These are phyloP conservation scores for Anolis apletophallus DNA, from an alignment of 2,797 vertebrate species.

Conservation along the genomic window DNA sequence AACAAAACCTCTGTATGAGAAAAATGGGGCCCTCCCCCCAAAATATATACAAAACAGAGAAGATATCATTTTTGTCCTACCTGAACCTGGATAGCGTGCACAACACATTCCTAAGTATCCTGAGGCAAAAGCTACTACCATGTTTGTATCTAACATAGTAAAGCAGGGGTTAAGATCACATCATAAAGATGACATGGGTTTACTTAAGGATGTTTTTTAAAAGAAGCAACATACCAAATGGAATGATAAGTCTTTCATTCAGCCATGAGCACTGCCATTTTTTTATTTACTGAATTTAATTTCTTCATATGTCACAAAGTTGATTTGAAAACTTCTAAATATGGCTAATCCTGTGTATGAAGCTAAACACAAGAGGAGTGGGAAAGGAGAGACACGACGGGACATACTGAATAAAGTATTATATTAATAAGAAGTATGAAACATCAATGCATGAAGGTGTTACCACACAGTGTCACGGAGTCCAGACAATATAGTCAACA, in stretches of 20 bases:
- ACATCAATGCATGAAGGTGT: too few species aligned
- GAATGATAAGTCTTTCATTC: neutral
- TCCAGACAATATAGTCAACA: too few species aligned
- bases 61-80: slow-evolving; percentile 43
- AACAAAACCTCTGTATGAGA: neutral
- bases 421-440: too few species aligned
- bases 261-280: neutral
- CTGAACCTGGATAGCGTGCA: slow-evolving; percentile 55
- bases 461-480: too few species aligned
- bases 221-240: neutral
- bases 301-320: neutral
- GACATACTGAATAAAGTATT: too few species aligned
- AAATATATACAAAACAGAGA: slow-evolving; percentile 26
- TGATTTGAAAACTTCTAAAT: neutral
- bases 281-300: neutral
- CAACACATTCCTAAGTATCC: slow-evolving; percentile 68
- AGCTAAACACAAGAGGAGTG: too few species aligned
- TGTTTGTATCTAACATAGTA: slow-evolving; percentile 60
- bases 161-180: neutral
- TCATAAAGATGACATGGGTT: neutral
- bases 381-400: too few species aligned
- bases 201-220: neutral
- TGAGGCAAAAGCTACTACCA: slow-evolving; percentile 72
- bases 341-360: neutral
- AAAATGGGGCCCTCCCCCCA: fast-evolving